Evolutionary conservation across 2,888 invertebrate genomes (phyloP), one percentile per base, ranked within the genome.

Genomic region (Neoaliturus tenellus): DNA sequence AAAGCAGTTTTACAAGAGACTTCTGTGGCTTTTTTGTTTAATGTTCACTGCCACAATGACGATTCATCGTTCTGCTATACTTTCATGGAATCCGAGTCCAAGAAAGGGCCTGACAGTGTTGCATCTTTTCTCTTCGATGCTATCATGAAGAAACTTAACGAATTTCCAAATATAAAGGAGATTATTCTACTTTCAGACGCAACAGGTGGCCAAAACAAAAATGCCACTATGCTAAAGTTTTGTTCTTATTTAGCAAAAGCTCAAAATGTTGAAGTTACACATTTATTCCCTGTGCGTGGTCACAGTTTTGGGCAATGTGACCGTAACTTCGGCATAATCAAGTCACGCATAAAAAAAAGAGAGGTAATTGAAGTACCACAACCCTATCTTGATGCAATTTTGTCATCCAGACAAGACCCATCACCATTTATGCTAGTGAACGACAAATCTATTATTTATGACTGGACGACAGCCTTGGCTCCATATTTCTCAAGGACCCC

Each of bases 161-260:
- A 82, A 5, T 71, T 33, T 51, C 73, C 55, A 23, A 51, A 51
- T n/a, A 0, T 73, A 10, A 86, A 85, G n/a, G 69, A 69, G 55
- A 80, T 86, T 14, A 69, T 84, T 41, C 31, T 85, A n/a, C 62
- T 86, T 14, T 86, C 86, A 25, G 85, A 86, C 58, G 73, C 75
- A 20, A 62, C 85, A 62, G 84, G 84, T 28, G 86, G 84, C 14
- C 85, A 85, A 78, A 71, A 82, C 23, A 82, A 82, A 82, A 82
- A 82, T 31, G n/a, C 73, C 8, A 73, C 82, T 4, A 73, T 71
- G 48, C 25, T 82, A 3, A 71, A 73, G 25, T 82, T 82, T 73
- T 82, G 73, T 82, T 82, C 51, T 8, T 73, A 17, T 41, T 51
- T 82, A n/a, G 71, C 69, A 0, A 82, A 73, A 48, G 6, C 48